Conservation (phyloP, 2,888 invertebrate species). For the Athalia circularis region DNA sequence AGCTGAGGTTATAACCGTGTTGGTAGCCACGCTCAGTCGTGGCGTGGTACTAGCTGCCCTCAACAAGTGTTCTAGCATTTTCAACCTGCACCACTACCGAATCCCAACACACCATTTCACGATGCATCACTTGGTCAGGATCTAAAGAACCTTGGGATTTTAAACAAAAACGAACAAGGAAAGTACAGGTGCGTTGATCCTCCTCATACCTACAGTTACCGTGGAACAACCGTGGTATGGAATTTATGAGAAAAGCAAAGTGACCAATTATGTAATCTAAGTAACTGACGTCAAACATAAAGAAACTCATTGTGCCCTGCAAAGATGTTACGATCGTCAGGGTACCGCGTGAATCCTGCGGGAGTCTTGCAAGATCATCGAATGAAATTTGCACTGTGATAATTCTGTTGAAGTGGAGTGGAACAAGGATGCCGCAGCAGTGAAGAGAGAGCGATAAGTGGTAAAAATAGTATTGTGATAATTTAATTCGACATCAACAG, state of each 20-base stretch:
- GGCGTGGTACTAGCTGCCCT: conserved; percentile 41
- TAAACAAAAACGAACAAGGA: not conserved
- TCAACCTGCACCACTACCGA: not conserved
- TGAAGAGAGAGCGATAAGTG: not conserved
- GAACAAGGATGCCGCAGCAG: no score
- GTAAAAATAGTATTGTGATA: not conserved
- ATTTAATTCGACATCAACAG: conserved; percentile 28
- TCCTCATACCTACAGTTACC: not conserved
- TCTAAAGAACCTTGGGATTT: not conserved
- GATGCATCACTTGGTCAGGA: not conserved
- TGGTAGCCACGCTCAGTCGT: conserved; percentile 42
- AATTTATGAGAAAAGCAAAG: conserved; percentile 7
- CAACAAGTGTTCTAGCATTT: conserved; percentile 43
- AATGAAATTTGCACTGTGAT: no score
- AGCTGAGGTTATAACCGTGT: conserved; percentile 39
- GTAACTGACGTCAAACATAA: not conserved
- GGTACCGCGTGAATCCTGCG: no score
- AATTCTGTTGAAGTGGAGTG: no score
- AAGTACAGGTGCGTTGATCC: conserved; percentile 27
- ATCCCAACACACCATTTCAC: not conserved
- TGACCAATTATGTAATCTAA: not conserved
- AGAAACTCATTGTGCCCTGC: not conserved
- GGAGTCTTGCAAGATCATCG: no score
- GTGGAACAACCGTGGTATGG: not conserved
- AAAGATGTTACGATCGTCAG: not conserved